A percentile compares a stretch with the other conserved stretches of the same genome.
Conservation (phyloP, 2,888 invertebrate species). For the Brassicogethes aeneus region DNA sequence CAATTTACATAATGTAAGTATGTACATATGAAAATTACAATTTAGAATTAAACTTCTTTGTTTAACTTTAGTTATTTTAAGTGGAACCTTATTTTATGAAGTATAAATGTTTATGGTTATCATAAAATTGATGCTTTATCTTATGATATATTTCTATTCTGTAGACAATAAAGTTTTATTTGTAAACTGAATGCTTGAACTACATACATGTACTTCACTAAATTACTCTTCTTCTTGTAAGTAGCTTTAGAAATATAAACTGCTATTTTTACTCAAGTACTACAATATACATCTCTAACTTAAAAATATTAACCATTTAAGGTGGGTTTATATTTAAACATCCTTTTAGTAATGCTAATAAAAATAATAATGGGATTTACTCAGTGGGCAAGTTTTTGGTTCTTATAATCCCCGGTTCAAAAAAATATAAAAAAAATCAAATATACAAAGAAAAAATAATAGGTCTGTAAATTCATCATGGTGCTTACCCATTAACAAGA, state of each 20-base stretch:
- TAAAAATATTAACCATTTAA: too few species aligned
- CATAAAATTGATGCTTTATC: constrained; percentile 2
- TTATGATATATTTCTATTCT: not conserved
- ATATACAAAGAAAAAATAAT: too few species aligned
- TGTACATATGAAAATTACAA: constrained; percentile 7
- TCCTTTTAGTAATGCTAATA: too few species aligned
- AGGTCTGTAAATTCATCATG: too few species aligned
- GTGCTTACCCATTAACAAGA: too few species aligned
- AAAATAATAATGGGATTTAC: too few species aligned
- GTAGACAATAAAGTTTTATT: not conserved
- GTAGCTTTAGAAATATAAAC: not conserved
- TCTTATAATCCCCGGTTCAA: too few species aligned
- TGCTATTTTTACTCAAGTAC: not conserved
- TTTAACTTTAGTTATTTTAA: constrained; percentile 1
- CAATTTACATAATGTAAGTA: constrained; percentile 5
- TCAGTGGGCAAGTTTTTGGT: too few species aligned
- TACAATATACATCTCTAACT: too few species aligned
- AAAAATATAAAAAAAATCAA: too few species aligned
- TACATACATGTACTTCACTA: not conserved
- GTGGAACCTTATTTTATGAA: not conserved
- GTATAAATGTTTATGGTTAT: not conserved
- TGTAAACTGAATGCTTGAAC: not conserved
- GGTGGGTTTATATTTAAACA: too few species aligned
- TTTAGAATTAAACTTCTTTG: constrained; percentile 5
- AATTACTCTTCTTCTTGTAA: not conserved